phyloP scores from a whole-genome alignment of 2,888 invertebrate genomes.

The Lepidocyrtinus sp. region DNA sequence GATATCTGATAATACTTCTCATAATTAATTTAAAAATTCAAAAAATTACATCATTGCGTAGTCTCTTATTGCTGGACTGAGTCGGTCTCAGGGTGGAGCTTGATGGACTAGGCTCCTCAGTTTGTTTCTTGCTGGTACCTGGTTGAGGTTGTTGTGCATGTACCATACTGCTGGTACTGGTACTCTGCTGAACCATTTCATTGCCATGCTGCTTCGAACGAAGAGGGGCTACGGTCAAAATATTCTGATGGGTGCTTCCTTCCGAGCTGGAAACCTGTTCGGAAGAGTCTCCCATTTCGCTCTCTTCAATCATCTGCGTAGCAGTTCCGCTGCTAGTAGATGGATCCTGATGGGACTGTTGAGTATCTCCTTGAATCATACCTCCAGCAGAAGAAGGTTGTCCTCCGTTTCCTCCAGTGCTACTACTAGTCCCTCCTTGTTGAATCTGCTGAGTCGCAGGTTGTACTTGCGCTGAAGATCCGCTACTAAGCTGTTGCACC shows the following conservation, averaged over 20 bases:
- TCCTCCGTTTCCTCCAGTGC: constrained; percentile 19
- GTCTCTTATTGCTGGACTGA: constrained; percentile 67
- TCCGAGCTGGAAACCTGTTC: constrained; percentile 69
- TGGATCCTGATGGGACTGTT: constrained; percentile 62
- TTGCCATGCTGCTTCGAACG: constrained; percentile 62
- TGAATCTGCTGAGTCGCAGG: constrained; percentile 22
- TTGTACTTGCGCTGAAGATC: constrained; percentile 2
- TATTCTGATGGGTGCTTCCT: constrained; percentile 65
- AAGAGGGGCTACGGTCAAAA: constrained; percentile 65
- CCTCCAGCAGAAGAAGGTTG: not conserved
- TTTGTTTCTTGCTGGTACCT: constrained; percentile 70
- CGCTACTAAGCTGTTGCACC: not conserved
- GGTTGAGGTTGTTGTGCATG: constrained; percentile 48
- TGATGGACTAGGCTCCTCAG: constrained; percentile 78
- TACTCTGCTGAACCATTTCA: constrained; percentile 61
- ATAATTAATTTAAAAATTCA: too few species aligned
- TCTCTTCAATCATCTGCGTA: constrained; percentile 59
- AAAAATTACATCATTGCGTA: constrained; percentile 64
- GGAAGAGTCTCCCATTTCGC: constrained; percentile 69
- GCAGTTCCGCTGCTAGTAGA: constrained; percentile 64
- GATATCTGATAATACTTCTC: too few species aligned
- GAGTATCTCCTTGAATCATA: constrained; percentile 33
- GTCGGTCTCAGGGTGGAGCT: constrained; percentile 72
- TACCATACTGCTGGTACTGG: constrained; percentile 35
- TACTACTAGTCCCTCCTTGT: constrained; percentile 24